phyloP scores from a whole-genome alignment of 2,113 vertebrate species.

The Tringa solitaria region DNA sequence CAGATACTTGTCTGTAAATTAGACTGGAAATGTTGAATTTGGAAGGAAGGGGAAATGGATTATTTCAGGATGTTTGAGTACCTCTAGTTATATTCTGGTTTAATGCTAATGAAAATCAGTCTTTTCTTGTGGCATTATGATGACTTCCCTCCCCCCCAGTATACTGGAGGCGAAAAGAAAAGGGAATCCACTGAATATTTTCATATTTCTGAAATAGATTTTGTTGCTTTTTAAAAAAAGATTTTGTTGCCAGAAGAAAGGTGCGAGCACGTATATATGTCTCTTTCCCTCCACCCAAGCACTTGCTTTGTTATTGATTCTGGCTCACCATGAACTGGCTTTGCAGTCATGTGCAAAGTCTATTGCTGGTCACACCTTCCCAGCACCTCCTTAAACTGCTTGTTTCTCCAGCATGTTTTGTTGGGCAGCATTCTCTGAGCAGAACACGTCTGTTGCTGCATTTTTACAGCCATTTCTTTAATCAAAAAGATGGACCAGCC shows the following conservation, averaged over 20 bases:
- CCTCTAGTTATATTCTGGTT: not conserved
- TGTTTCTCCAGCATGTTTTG: not conserved
- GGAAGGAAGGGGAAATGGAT: not conserved
- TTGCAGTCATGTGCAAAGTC: not conserved
- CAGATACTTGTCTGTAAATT: constrained; percentile 20
- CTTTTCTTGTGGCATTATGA: not conserved
- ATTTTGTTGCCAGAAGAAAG: not conserved
- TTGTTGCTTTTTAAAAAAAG: not conserved
- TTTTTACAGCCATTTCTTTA: not conserved
- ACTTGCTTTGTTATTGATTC: not conserved
- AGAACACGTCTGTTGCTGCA: not conserved
- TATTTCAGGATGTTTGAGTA: not conserved
- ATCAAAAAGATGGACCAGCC: not conserved
- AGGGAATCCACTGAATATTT: not conserved
- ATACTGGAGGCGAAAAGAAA: not conserved
- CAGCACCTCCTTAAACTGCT: not conserved
- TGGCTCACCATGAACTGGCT: not conserved
- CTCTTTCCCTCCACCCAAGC: not conserved
- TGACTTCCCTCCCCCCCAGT: fast-evolving
- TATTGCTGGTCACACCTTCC: not conserved
- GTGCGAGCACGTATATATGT: not conserved
- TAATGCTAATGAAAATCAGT: not conserved
- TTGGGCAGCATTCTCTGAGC: not conserved
- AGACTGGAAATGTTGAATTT: constrained; percentile 11
- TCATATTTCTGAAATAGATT: not conserved